Evolutionary conservation across 2,113 vertebrate genomes (phyloP).

Genomic region (Gopherus flavomarginatus): DNA sequence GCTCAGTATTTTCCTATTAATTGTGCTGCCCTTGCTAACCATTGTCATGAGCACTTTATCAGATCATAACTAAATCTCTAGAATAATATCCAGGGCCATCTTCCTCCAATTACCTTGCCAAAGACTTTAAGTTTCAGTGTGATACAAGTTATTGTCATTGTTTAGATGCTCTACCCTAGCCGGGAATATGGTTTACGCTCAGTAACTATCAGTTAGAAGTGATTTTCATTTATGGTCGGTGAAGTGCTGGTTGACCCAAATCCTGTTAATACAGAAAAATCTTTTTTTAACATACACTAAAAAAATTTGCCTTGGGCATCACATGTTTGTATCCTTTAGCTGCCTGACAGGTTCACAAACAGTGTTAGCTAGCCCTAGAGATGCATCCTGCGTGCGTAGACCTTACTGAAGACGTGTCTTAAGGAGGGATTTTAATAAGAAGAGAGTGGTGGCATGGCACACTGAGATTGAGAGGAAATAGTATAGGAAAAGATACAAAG

Average conservation of each 20-base stretch:
- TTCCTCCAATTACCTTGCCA: background rate
- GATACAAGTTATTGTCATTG: fast-evolving
- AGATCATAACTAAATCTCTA: background rate
- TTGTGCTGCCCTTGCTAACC: background rate
- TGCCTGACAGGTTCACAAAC: background rate
- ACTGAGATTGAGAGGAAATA: background rate
- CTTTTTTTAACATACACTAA: background rate
- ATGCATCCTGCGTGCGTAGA: background rate
- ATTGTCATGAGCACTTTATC: background rate
- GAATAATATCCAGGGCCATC: background rate
- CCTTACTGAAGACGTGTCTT: background rate
- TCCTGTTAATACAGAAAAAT: background rate
- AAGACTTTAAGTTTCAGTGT: background rate
- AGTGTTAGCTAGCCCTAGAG: background rate
- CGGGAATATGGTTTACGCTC: background rate
- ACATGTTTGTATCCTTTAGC: fast-evolving
- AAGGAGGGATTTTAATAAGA: background rate
- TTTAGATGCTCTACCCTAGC: background rate
- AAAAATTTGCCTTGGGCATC: fast-evolving
- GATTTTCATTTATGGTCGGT: background rate
- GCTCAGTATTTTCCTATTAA: background rate
- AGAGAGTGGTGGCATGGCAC: background rate
- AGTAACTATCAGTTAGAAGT: background rate
- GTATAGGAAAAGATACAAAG: background rate
- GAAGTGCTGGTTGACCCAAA: background rate